A percentile compares a stretch with the other conserved stretches of the same genome.
Evolutionary conservation across 2,888 invertebrate species (phyloP).

Genomic region (Lithophane socia): DNA sequence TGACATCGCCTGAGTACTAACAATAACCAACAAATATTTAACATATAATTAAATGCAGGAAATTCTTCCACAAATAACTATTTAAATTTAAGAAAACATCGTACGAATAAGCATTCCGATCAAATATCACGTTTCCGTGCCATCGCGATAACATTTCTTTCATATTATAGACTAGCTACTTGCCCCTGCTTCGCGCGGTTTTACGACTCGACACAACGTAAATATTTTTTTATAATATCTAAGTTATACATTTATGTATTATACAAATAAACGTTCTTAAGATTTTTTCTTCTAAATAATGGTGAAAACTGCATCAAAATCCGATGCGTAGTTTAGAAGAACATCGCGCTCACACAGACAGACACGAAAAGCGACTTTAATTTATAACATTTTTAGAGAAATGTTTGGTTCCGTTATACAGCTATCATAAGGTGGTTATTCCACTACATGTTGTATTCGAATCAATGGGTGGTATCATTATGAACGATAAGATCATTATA

Average conservation of each 20-base stretch:
- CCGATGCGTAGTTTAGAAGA: background rate
- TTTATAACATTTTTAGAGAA: slow-evolving; percentile 8
- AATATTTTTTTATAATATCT: background rate
- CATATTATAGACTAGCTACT: slow-evolving; percentile 16
- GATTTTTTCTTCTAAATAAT: background rate
- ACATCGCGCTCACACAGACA: background rate
- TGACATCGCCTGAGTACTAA: slow-evolving; percentile 52
- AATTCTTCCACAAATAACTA: slow-evolving; percentile 56
- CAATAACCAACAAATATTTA: slow-evolving; percentile 54
- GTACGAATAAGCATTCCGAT: slow-evolving; percentile 58
- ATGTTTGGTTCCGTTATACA: slow-evolving; percentile 58
- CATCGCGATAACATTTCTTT: slow-evolving; percentile 61
- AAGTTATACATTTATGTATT: background rate
- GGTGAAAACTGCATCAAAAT: background rate
- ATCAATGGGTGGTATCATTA: slow-evolving; percentile 60
- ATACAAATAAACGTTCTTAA: background rate
- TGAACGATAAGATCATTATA: slow-evolving; percentile 42
- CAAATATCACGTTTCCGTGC: slow-evolving; percentile 61
- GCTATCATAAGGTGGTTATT: slow-evolving; percentile 47
- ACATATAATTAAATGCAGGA: slow-evolving; percentile 43
- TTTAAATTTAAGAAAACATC: slow-evolving; percentile 53
- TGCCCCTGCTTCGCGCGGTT: background rate
- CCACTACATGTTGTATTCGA: slow-evolving; percentile 38
- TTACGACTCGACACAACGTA: background rate
- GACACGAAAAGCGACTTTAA: background rate